Evolutionary conservation across 2,797 vertebrate genomes (phyloP).

Genomic region (Muraenolepis orangiensis): DNA sequence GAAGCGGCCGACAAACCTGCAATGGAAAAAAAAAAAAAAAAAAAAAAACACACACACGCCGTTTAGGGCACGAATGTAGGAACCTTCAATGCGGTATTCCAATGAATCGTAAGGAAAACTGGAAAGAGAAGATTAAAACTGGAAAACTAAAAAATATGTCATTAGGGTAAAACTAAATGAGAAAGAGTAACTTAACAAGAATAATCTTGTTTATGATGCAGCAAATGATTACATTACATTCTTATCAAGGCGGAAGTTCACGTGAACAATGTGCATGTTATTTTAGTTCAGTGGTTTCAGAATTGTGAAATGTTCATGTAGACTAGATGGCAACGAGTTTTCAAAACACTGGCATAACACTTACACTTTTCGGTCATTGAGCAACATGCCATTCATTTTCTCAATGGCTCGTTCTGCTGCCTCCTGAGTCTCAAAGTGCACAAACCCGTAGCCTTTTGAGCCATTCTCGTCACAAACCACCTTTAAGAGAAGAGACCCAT

Average conservation of each 20-base stretch:
- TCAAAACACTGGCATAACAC: conserved; percentile 52
- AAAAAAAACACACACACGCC: no score
- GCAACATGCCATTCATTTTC: conserved; percentile 99
- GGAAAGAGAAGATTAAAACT: no score
- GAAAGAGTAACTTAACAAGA: neutral
- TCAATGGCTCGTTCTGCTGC: conserved; percentile 97
- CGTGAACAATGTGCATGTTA: neutral
- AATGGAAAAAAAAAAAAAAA: neutral
- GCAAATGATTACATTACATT: neutral
- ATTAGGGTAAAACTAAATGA: neutral
- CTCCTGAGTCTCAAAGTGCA: conserved; percentile 98
- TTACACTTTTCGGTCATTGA: conserved; percentile 99
- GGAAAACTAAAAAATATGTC: neutral
- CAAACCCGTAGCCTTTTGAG: conserved; percentile 98
- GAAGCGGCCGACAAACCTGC: conserved; percentile 94
- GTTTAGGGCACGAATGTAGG: neutral
- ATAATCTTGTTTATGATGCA: neutral
- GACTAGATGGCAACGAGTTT: neutral
- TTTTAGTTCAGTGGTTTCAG: neutral
- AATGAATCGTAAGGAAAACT: no score
- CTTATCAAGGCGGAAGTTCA: neutral
- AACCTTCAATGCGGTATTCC: neutral
- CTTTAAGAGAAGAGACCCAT: conserved; percentile 67
- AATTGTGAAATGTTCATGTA: neutral
- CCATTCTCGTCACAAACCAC: conserved; percentile 99